phyloP scores from a whole-genome alignment of 1,140 invertebrate species.

The Agrilus planipennis region DNA sequence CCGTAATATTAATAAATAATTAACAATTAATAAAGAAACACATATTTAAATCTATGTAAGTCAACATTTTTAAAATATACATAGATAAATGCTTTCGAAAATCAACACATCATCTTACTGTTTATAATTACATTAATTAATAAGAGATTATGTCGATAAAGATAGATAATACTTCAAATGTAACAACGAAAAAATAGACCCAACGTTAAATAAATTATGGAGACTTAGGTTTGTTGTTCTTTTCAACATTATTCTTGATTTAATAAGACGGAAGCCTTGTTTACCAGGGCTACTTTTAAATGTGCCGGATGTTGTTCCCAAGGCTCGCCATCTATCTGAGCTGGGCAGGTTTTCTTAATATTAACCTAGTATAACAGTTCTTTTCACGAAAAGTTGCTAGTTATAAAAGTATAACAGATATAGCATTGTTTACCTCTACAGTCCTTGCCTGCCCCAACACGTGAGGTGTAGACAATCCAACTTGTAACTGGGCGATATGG shows the following conservation, averaged over 20 bases:
- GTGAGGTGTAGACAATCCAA: constrained; percentile 75
- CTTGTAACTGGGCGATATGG: constrained; percentile 87
- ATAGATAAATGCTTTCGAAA: no score
- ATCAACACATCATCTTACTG: no score
- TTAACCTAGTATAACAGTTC: constrained; percentile 43
- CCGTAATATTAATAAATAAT: no score
- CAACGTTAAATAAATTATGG: no score
- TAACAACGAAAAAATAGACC: no score
- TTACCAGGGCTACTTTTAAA: constrained; percentile 56
- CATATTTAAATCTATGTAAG: no score
- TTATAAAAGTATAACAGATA: background rate
- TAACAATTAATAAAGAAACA: no score
- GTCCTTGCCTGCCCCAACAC: constrained; percentile 71
- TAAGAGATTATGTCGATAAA: no score
- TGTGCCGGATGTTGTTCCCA: constrained; percentile 76
- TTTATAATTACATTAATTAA: no score
- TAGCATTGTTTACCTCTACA: constrained; percentile 50
- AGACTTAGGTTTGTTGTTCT: no score
- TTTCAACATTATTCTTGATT: constrained; percentile 11
- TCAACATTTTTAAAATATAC: no score
- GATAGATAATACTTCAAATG: no score
- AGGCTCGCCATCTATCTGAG: constrained; percentile 91
- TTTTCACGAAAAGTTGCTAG: constrained; percentile 3
- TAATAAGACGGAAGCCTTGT: constrained; percentile 46
- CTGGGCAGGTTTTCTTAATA: constrained; percentile 54